Percentiles rank a stretch among this genome's conserved stretches.
Conservation (phyloP, 1,140 invertebrate genomes). For the Diploscapter pachys region DNA sequence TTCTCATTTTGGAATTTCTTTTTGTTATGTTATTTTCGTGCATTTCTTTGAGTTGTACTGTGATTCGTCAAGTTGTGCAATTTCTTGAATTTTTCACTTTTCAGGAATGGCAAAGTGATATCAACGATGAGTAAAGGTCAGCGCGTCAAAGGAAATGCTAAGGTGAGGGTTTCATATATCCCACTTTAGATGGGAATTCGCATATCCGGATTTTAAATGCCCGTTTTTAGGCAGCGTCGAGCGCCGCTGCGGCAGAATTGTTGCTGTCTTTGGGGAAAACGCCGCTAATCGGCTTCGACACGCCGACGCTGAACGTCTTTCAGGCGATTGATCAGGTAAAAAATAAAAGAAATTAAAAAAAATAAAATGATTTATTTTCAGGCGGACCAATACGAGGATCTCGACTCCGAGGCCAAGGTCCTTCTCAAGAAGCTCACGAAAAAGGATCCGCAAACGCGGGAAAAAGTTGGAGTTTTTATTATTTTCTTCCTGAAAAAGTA, state of each 20-base stretch:
- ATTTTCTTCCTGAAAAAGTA: slow-evolving; percentile 6
- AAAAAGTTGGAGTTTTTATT: slow-evolving; percentile 15
- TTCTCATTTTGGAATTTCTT: not conserved
- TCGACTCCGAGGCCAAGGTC: slow-evolving; percentile 17
- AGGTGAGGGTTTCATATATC: slow-evolving; percentile 7
- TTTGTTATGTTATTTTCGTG: too few species aligned
- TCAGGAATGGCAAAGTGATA: too few species aligned
- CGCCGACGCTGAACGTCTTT: not conserved
- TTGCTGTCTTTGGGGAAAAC: not conserved
- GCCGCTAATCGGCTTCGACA: slow-evolving; percentile 7
- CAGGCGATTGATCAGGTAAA: not conserved
- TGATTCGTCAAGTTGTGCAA: too few species aligned
- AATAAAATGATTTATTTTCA: slow-evolving; percentile 1
- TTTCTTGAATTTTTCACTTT: too few species aligned
- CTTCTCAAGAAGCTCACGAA: slow-evolving; percentile 30
- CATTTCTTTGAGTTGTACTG: too few species aligned
- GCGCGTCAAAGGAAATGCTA: slow-evolving; percentile 28
- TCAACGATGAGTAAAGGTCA: slow-evolving; percentile 29
- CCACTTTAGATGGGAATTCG: not conserved
- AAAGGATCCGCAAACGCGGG: slow-evolving; percentile 28
- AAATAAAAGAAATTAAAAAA: not conserved
- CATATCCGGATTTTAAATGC: not conserved
- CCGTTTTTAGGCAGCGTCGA: slow-evolving; percentile 21
- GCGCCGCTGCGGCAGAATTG: slow-evolving; percentile 10
- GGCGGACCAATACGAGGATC: slow-evolving; percentile 9